phyloP scores from a whole-genome alignment of 2,888 invertebrate species.

The Drosophila percnosoma region DNA sequence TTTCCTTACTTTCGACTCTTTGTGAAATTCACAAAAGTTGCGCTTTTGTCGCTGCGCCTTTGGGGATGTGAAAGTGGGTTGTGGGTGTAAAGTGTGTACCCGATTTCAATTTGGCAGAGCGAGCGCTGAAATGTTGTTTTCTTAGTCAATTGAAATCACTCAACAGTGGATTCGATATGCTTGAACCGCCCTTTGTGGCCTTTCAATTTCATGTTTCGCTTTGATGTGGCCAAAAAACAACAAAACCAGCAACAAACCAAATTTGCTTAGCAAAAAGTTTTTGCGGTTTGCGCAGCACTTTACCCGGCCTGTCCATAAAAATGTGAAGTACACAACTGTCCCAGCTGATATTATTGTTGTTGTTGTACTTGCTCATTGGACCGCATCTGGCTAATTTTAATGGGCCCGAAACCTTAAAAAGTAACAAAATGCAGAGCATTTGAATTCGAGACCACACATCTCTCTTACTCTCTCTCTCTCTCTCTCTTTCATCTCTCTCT shows the following conservation, averaged over 20 bases:
- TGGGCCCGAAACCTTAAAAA: constrained; percentile 16
- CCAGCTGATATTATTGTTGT: constrained; percentile 7
- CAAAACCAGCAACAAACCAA: constrained; percentile 27
- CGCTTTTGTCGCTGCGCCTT: constrained; percentile 74
- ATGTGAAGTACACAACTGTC: constrained; percentile 58
- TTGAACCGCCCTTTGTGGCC: constrained; percentile 68
- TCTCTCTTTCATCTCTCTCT: too few species aligned
- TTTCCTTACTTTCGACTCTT: constrained; percentile 28
- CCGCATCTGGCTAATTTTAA: constrained; percentile 47
- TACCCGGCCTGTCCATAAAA: constrained; percentile 46
- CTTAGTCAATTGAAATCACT: constrained; percentile 80
- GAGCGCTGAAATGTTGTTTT: constrained; percentile 68
- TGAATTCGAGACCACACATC: neutral
- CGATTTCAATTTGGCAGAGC: constrained; percentile 1
- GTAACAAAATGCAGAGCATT: constrained; percentile 20
- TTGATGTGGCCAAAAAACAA: constrained; percentile 67
- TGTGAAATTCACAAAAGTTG: constrained; percentile 60
- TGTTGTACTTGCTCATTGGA: constrained; percentile 58
- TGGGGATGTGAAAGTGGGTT: constrained; percentile 1
- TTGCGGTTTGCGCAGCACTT: constrained; percentile 67
- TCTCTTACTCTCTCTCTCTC: neutral
- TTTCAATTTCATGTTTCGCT: constrained; percentile 67
- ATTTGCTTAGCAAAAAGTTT: constrained; percentile 66
- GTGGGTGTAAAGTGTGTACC: constrained; percentile 9
- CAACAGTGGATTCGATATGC: constrained; percentile 62